Evolutionary conservation across 2,113 vertebrate genomes (phyloP).

Genomic region (Gallinago undulata): DNA sequence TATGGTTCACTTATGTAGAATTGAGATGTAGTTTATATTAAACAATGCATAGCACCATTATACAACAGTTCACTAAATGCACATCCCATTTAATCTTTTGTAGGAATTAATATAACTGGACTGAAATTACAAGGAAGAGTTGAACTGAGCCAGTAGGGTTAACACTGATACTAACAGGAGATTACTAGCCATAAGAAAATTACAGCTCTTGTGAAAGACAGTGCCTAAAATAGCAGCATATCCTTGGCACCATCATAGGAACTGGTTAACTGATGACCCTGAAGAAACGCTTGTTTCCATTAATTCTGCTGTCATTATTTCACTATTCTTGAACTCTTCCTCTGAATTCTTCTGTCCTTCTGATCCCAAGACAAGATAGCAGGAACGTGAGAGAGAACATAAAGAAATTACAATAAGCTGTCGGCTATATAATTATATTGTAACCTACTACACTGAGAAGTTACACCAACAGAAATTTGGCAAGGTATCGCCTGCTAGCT

Average conservation of each 20-base stretch:
- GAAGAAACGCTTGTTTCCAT: slow-evolving; percentile 21
- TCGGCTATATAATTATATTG: slow-evolving; percentile 24
- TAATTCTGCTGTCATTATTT: slow-evolving; percentile 32
- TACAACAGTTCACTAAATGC: slow-evolving; percentile 62
- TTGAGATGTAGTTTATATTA: slow-evolving; percentile 47
- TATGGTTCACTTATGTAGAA: slow-evolving; percentile 55
- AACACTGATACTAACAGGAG: slow-evolving; percentile 33
- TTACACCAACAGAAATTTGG: slow-evolving; percentile 48
- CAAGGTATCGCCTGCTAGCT: slow-evolving; percentile 9
- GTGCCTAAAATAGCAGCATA: slow-evolving; percentile 37
- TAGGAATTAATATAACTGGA: slow-evolving; percentile 50
- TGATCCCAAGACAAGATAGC: slow-evolving; percentile 24
- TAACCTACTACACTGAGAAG: slow-evolving; percentile 57
- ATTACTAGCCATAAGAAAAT: slow-evolving; percentile 40
- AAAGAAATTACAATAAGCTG: slow-evolving; percentile 33
- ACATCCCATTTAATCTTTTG: slow-evolving; percentile 58
- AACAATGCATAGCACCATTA: slow-evolving; percentile 60
- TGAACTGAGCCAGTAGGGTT: slow-evolving; percentile 22
- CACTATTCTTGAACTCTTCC: neutral
- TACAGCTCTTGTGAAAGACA: slow-evolving; percentile 49
- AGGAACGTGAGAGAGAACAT: slow-evolving; percentile 35
- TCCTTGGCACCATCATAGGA: slow-evolving; percentile 22
- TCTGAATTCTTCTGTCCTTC: slow-evolving; percentile 38
- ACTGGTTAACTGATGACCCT: slow-evolving; percentile 41
- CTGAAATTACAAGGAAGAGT: slow-evolving; percentile 58